These are phyloP conservation scores for Ciconia maguari DNA, from an alignment of 2,113 vertebrate species.

Conservation along the genomic window DNA sequence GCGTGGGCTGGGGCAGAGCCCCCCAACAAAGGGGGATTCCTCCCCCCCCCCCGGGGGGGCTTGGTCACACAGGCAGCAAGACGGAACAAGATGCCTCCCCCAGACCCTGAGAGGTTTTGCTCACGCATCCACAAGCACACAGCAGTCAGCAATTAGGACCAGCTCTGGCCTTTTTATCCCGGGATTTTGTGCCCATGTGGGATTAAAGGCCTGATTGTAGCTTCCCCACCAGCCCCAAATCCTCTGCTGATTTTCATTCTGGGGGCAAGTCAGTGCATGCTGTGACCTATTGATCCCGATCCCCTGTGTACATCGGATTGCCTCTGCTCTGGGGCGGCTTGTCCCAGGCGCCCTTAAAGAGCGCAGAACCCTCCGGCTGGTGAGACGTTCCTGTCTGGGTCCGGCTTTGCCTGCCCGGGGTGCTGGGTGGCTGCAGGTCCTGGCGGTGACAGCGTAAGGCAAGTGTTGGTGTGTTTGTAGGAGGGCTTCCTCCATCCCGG, in stretches of 20 bases:
- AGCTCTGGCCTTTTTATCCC: constrained; percentile 47
- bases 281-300: constrained; percentile 51
- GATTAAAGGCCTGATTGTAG: constrained; percentile 55
- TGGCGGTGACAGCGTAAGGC: not conserved
- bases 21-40: too few species aligned
- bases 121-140: not conserved
- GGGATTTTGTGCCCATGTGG: constrained; percentile 40
- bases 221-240: constrained; percentile 38
- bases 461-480: not conserved
- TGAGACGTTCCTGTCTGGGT: fast-evolving
- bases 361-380: fast-evolving
- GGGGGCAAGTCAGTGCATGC: not conserved
- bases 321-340: not conserved
- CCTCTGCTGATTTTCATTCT: constrained; percentile 46
- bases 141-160: constrained; percentile 19
- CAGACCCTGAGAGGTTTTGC: not conserved
- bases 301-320: not conserved
- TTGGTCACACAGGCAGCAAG: not conserved
- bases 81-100: not conserved
- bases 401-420: fast-evolving
- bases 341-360: not conserved
- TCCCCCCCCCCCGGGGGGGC: too few species aligned
- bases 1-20: not conserved
- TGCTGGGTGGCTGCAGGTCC: not conserved
- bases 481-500: not conserved